Evolutionary conservation across 1,140 invertebrate genomes (phyloP), one percentile per base, ranked within the genome.

Genomic region (Acromyrmex echinatior): DNA sequence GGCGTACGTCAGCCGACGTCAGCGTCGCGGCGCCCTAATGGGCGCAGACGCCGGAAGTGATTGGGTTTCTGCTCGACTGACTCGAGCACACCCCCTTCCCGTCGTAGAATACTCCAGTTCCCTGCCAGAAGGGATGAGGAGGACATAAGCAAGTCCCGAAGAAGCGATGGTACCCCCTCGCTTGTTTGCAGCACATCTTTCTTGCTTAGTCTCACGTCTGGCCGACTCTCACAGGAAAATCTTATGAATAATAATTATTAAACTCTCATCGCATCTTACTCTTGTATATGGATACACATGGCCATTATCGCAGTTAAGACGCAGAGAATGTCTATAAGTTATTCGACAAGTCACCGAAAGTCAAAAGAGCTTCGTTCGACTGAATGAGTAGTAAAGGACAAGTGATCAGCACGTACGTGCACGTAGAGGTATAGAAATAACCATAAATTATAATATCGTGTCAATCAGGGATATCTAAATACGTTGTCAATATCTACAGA

Each of bases 21-120:
- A 95, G 94, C 95, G 94, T 95, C 94, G 94, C 93, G 95, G 94
- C 94, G 93, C 94, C 94, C 94, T 96, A 96, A 96, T 95, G 95
- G 95, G 95, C 94, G 95, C 95, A 95, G 96, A 96, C 95, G 95
- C 95, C 95, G 95, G 95, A 96, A 95, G 95, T 95, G 95, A 96
- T 96, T 95, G 95, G 95, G 94, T 96, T 96, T 96, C 94, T 92
- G 94, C 95, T 95, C 94, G 95, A 95, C 94, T 95, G 95, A 95
- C 94, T 95, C 94, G 91, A 92, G 94, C 93, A 91, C 92, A 89
- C 90, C 92, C 92, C 91, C 93, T 82, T 90, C 88, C 81, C 90
- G 73, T 89, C 87, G 74, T 87, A 86, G 92, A 91, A 78, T 90
- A 91, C 92, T 92, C 82, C 86, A 90, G 87, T 90, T 89, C 88